Conservation (phyloP, 2,888 invertebrate genomes). For the Priocnemis perturbator region DNA sequence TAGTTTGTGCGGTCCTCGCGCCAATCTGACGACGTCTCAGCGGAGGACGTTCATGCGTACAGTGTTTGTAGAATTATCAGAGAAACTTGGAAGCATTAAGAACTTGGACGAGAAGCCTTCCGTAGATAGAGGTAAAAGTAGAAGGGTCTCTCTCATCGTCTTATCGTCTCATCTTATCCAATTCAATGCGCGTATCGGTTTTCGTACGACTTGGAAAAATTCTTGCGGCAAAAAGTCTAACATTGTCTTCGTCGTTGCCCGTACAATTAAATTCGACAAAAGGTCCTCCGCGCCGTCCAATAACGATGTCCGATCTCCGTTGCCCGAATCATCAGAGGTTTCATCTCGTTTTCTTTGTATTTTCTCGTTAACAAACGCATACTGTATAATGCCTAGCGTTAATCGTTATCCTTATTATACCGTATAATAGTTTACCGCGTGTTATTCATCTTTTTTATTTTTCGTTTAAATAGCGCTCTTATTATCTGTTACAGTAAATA, state of each 20-base stretch:
- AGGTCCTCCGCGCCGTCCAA: neutral
- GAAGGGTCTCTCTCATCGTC: neutral
- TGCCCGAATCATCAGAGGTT: neutral
- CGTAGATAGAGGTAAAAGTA: no score
- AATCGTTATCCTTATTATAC: slow-evolving; percentile 43
- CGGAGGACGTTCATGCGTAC: slow-evolving; percentile 4
- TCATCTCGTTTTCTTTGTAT: neutral
- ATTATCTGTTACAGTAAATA: slow-evolving; percentile 60
- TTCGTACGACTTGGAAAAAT: neutral
- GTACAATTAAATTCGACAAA: slow-evolving; percentile 6
- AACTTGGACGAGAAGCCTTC: slow-evolving; percentile 3
- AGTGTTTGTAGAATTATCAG: neutral
- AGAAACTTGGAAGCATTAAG: neutral
- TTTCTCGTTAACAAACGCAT: slow-evolving; percentile 33
- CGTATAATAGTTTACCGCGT: slow-evolving; percentile 12
- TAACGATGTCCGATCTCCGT: neutral
- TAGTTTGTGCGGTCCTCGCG: slow-evolving; percentile 43
- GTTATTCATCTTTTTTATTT: slow-evolving; percentile 8
- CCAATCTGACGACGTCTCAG: slow-evolving; percentile 32
- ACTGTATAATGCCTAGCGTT: slow-evolving; percentile 36
- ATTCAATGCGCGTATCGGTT: no score
- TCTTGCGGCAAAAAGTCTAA: neutral
- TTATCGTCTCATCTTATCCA: slow-evolving; percentile 4
- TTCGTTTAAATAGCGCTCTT: slow-evolving; percentile 47
- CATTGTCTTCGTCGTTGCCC: neutral